Conservation (phyloP, 2,797 vertebrate species). For the Anguilla obscura region DNA sequence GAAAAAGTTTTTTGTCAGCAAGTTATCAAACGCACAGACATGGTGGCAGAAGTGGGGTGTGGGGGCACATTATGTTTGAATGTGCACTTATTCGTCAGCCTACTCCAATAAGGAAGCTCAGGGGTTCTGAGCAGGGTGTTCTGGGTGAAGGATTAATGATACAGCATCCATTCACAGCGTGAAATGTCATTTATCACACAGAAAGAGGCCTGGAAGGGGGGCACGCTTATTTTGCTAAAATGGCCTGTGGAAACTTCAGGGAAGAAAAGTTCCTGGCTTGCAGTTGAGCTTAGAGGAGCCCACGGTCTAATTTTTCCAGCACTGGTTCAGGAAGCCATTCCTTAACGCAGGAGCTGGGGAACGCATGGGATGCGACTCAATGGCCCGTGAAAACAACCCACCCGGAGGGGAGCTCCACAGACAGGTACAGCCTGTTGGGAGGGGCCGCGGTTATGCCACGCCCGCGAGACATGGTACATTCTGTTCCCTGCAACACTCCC, state of each 20-base stretch:
- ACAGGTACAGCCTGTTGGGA: background rate
- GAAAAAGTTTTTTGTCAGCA: background rate
- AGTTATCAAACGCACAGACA: background rate
- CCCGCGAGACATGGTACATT: conserved; percentile 6
- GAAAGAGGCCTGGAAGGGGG: background rate
- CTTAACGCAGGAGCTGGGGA: background rate
- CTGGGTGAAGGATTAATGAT: background rate
- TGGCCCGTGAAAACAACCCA: conserved; percentile 9
- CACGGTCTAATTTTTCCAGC: background rate
- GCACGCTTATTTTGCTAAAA: conserved; percentile 5
- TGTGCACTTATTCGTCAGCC: background rate
- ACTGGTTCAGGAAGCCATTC: conserved; percentile 11
- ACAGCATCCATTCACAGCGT: background rate
- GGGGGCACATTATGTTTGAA: background rate
- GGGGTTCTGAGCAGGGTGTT: background rate
- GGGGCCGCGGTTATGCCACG: background rate
- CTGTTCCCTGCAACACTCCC: conserved; percentile 1
- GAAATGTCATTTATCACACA: background rate
- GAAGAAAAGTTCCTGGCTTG: background rate
- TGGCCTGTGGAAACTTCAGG: background rate
- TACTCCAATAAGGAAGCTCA: background rate
- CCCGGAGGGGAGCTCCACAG: background rate
- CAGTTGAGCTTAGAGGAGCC: background rate
- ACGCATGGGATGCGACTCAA: background rate
- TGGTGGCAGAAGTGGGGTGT: background rate